Evolutionary conservation across 2,113 vertebrate genomes (phyloP).

Genomic region (Vulpes lagopus): DNA sequence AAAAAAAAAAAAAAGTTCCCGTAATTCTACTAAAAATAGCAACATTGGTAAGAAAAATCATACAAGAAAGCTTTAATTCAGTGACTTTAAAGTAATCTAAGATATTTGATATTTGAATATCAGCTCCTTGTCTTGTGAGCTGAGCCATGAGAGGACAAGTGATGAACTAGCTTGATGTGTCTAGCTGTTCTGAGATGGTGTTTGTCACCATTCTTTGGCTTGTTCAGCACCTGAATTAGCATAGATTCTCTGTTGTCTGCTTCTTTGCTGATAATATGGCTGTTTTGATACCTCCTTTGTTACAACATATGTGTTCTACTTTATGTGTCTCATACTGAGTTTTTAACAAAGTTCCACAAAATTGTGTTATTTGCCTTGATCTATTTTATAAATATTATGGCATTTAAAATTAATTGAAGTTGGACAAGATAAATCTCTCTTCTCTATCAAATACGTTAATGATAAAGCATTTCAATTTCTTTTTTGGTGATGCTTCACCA

Average conservation of each 20-base stretch:
- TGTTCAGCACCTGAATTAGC: not conserved
- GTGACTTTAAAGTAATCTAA: not conserved
- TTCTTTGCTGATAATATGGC: not conserved
- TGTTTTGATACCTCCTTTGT: not conserved
- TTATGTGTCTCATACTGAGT: not conserved
- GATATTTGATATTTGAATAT: not conserved
- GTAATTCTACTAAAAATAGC: not conserved
- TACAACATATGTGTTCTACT: not conserved
- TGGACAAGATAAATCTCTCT: not conserved
- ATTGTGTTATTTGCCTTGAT: not conserved
- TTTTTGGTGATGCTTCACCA: not conserved
- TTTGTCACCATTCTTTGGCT: not conserved
- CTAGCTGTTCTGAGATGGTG: not conserved
- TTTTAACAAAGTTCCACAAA: not conserved
- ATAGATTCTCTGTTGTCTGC: not conserved
- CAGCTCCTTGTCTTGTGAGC: not conserved
- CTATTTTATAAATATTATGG: not conserved
- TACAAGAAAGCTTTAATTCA: not conserved
- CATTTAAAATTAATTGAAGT: constrained; percentile 4
- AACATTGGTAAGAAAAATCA: not conserved
- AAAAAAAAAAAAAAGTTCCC: not conserved
- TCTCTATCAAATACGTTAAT: not conserved
- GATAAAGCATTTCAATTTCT: not conserved
- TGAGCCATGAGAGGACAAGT: not conserved
- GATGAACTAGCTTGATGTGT: not conserved